Evolutionary conservation across 2,113 vertebrate species (phyloP).

Genomic region (Sapajus apella): DNA sequence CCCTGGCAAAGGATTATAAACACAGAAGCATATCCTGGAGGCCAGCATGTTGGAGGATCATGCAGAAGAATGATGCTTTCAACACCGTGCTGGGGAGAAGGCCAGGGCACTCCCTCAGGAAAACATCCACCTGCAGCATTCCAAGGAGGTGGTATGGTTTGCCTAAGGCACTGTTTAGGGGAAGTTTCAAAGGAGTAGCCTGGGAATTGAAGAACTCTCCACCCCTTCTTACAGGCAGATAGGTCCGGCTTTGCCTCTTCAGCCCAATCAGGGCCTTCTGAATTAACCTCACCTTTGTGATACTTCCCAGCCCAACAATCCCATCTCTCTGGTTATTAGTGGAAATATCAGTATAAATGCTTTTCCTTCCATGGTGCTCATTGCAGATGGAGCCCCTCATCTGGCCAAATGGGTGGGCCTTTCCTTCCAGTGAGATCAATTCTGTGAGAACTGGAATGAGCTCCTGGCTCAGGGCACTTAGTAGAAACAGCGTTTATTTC

Average conservation of each 20-base stretch:
- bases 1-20: too few species aligned
- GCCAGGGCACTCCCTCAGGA: background rate
- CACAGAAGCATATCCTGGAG: background rate
- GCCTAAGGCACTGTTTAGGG: background rate
- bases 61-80: background rate
- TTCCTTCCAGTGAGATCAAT: background rate
- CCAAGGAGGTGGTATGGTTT: background rate
- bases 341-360: background rate
- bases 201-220: background rate
- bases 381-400: background rate
- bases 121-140: too few species aligned
- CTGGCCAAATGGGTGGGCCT: background rate
- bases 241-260: background rate
- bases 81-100: background rate
- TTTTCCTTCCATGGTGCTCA: background rate
- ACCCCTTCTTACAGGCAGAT: background rate
- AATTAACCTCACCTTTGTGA: background rate
- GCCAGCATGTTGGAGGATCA: background rate
- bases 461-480: background rate
- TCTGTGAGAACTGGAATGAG: background rate
- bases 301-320: background rate
- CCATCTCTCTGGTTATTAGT: background rate
- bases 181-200: background rate
- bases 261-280: background rate
- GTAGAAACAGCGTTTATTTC: background rate